Percentiles rank a stretch among this genome's conserved stretches.
phyloP scores from a whole-genome alignment of 2,113 vertebrate species.

The Eublepharis macularius region DNA sequence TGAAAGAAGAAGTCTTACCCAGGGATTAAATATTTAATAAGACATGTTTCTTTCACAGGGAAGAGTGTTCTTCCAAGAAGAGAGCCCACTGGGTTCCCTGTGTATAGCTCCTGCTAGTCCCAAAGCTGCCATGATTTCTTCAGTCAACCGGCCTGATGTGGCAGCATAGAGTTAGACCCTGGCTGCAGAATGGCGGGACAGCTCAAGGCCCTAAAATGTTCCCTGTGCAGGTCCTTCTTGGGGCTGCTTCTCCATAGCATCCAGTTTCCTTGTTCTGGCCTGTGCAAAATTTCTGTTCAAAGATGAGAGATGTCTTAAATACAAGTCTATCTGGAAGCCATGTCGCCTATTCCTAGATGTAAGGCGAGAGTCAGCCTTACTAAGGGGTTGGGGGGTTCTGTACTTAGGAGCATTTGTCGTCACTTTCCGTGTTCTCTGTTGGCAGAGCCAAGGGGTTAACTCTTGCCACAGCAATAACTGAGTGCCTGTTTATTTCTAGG shows the following conservation, averaged over 20 bases:
- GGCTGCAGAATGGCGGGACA: not conserved
- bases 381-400: not conserved
- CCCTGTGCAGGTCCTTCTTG: not conserved
- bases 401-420: not conserved
- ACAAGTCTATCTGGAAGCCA: too few relatives aligned
- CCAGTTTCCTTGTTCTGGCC: too few relatives aligned
- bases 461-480: not conserved
- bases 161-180: too few relatives aligned
- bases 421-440: too few relatives aligned
- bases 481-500: not conserved
- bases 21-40: not conserved
- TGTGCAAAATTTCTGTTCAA: not conserved
- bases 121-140: rapidly evolving
- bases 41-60: not conserved
- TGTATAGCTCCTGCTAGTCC: not conserved
- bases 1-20: not conserved
- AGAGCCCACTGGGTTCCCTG: not conserved
- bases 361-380: too few relatives aligned
- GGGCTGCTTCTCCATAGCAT: not conserved
- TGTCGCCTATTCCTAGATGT: not conserved
- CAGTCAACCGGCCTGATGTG: too few relatives aligned
- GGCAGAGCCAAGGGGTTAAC: not conserved
- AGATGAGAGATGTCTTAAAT: not conserved
- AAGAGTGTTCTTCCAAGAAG: not conserved
- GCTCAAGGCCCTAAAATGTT: not conserved